phyloP scores from a whole-genome alignment of 92 coral and sea anemone species.

The Desmophyllum pertusum region DNA sequence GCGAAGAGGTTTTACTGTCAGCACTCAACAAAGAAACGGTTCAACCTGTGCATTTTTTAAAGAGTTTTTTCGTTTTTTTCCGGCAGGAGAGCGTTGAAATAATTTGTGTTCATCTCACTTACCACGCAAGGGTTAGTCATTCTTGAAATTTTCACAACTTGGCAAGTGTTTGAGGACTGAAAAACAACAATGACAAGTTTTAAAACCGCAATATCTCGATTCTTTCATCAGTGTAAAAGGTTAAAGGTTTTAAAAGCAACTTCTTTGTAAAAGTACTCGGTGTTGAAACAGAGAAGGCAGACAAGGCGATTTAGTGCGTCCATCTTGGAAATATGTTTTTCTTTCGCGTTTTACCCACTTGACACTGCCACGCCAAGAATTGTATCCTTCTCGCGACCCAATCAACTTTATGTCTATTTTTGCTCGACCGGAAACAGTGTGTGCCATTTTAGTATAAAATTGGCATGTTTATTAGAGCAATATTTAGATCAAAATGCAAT shows the following conservation, averaged over 20 bases:
- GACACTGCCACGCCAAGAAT: not conserved
- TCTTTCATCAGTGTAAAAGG: conserved; percentile 8
- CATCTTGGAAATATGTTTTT: not conserved
- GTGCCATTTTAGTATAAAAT: not conserved
- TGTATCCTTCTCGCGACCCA: not conserved
- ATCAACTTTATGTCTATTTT: not conserved
- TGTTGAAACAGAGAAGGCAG: conserved; percentile 1
- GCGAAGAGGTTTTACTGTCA: conserved; percentile 14
- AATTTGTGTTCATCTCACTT: not conserved
- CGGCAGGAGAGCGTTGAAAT: not conserved
- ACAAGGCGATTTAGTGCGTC: not conserved
- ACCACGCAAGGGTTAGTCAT: conserved; percentile 17
- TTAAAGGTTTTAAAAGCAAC: not conserved
- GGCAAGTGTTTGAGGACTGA: not conserved
- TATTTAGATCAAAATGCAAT: conserved; percentile 11
- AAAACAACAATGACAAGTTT: not conserved
- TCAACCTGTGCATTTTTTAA: not conserved
- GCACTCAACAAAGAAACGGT: not conserved
- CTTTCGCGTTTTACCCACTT: not conserved
- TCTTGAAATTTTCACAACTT: conserved; percentile 32
- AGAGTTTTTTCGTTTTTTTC: not conserved
- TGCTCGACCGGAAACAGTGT: conserved; percentile 1
- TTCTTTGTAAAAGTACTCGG: not conserved
- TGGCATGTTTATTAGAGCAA: not conserved
- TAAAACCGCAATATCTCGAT: not conserved